phyloP scores from a whole-genome alignment of 2,888 invertebrate species.

The Sceliomorpha sp. region DNA sequence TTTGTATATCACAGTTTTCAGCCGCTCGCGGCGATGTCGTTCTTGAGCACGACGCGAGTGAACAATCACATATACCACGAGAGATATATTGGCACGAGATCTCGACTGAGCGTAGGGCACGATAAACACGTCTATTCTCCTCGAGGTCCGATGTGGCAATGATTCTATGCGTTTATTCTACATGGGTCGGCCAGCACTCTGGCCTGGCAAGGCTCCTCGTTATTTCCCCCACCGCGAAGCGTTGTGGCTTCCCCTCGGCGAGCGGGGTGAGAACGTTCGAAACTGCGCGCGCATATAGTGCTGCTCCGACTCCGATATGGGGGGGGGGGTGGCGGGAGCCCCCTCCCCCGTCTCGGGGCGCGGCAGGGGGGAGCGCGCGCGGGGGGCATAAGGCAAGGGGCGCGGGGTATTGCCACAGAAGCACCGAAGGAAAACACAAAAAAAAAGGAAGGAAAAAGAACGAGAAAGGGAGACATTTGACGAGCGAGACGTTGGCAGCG shows the following conservation, averaged over 20 bases:
- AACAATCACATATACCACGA: conserved; percentile 35
- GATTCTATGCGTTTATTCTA: conserved; percentile 71
- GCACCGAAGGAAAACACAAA: conserved; percentile 11
- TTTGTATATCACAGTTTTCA: conserved; percentile 26
- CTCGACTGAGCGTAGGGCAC: conserved; percentile 75
- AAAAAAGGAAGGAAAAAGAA: conserved; percentile 8
- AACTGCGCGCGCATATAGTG: too few species aligned
- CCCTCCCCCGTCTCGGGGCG: too few species aligned
- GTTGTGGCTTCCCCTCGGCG: too few species aligned
- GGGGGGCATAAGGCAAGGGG: too few species aligned
- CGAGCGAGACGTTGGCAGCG: conserved; percentile 42
- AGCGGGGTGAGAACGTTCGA: too few species aligned
- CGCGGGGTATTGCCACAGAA: conserved; percentile 16
- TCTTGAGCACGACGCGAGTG: conserved; percentile 7
- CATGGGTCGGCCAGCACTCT: conserved; percentile 64
- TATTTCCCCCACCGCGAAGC: conserved; percentile 48
- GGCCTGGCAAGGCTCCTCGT: conserved; percentile 50
- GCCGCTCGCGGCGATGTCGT: background rate
- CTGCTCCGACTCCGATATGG: too few species aligned
- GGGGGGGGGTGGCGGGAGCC: too few species aligned
- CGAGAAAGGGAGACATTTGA: conserved; percentile 35
- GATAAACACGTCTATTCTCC: conserved; percentile 76
- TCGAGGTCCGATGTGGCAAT: conserved; percentile 79
- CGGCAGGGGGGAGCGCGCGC: too few species aligned
- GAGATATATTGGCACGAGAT: conserved; percentile 57